Percentiles rank a stretch among this genome's conserved stretches.
Conservation (phyloP, 2,113 vertebrate genomes). For the Corvus hawaiiensis region DNA sequence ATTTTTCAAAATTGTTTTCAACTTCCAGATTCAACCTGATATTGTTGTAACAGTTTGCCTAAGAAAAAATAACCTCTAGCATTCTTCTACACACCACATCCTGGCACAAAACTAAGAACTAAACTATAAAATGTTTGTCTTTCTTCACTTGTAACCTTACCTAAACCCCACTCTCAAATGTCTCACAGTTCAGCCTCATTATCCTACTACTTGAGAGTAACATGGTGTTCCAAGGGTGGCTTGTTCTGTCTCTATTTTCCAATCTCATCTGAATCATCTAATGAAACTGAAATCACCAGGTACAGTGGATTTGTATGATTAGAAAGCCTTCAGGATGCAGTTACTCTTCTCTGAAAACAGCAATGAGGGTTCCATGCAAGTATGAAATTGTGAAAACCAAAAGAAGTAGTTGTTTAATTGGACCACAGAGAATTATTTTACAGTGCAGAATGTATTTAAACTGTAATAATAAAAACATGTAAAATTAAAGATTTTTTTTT, state of each 20-base stretch:
- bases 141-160: neutral
- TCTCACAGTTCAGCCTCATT: neutral
- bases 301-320: slow-evolving; percentile 36
- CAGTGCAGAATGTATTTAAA: neutral
- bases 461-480: neutral
- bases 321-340: slow-evolving; percentile 23
- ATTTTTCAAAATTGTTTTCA: neutral
- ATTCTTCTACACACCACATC: neutral
- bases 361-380: neutral
- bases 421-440: neutral
- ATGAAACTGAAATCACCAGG: slow-evolving; percentile 29
- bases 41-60: neutral
- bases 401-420: neutral
- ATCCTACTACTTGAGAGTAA: neutral
- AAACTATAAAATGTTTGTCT: neutral
- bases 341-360: slow-evolving; percentile 43
- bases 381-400: slow-evolving; percentile 15
- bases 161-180: neutral
- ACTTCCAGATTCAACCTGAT: neutral
- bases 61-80: neutral
- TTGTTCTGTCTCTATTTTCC: neutral
- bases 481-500: neutral
- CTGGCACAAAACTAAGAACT: neutral
- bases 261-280: slow-evolving; percentile 28
- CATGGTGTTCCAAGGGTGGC: neutral